Base-by-base conservation (phyloP, 2,797 vertebrate genomes). In the Crocidura indochinensis region DNA sequence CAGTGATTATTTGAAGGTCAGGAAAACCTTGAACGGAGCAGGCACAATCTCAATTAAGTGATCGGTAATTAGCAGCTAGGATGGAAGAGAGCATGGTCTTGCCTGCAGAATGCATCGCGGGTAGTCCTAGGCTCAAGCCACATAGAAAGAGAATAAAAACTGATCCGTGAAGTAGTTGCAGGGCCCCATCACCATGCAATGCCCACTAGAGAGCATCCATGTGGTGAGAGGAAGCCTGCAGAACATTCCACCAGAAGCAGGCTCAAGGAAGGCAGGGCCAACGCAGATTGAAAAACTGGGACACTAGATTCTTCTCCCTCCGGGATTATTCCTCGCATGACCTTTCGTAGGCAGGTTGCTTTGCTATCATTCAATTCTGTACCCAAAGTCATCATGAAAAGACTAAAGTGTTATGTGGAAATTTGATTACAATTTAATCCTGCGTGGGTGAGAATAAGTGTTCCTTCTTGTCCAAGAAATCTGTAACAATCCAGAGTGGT, bases 381-480 rank as follows among this genome's bases (percentile, higher is more conserved):
- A 69, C 31, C 49, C 11, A 27, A 60, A 76, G 60, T 72, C 29
- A 44, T 72, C 60, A 27, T 68, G 38, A 85, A 74, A 94, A 64
- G 26, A 68, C 71, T 31, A 60, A 75, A 49, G 9, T 47, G 69
- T 60, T 60, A 67, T 78, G 73, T 8, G 49, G 26, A 82, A 91
- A 78, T 67, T 56, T 26, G 75, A 78, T 65, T 51, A 81, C 64
- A 71, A 72, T 38, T 38, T 49, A 84, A 87, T 24, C 53, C 51
- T 81, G 27, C 24, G 27, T 27, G 64, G 64, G 64, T 65, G 64
- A 65, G 26, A 73, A 26, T 51, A 90, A 89, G 49, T 0, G 17
- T 19, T 67, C 11, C 10, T 22, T 79, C 38, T 68, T 83, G 74
- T 46, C 64, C 71, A 77, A 88, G 92, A 65, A 73, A 46, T 88